Conservation (phyloP, 2,797 vertebrate species). For the Naso thynnoides region DNA sequence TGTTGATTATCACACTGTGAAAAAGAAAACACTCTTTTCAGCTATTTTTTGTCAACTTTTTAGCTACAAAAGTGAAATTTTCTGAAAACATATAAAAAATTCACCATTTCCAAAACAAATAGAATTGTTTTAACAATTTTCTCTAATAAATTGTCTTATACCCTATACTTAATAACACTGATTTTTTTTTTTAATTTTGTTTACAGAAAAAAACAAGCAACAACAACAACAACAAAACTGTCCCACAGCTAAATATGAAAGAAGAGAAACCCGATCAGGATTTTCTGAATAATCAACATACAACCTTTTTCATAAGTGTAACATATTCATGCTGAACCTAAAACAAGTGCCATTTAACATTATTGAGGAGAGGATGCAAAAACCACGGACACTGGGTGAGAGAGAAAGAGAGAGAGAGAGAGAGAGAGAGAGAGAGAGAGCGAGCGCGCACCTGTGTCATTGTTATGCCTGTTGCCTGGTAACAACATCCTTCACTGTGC, state of each 20-base stretch:
- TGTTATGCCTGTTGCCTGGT: conserved; percentile 90
- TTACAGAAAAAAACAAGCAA: not conserved
- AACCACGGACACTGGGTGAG: conserved; percentile 46
- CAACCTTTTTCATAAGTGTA: conserved; percentile 49
- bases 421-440: conserved; percentile 28
- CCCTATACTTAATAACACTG: not conserved
- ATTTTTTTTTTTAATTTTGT: not conserved
- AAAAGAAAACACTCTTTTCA: not conserved
- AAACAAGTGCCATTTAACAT: conserved; percentile 77
- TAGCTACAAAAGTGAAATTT: not conserved
- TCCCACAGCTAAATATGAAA: not conserved
- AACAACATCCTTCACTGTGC: conserved; percentile 83
- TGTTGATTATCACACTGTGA: conserved; percentile 45
- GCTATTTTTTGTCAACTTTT: not conserved
- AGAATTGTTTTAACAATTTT: not conserved
- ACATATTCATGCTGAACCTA: conserved; percentile 73
- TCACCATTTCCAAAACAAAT: not conserved
- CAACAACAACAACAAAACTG: not conserved
- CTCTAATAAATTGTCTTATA: not conserved
- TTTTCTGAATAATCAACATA: conserved; percentile 39
- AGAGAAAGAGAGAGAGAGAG: conserved; percentile 36
- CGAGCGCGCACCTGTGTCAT: conserved; percentile 86
- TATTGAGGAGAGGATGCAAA: conserved; percentile 67
- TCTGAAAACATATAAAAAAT: not conserved
- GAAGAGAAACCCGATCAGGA: conserved; percentile 30